These are phyloP conservation scores for Siderastrea radians DNA, from an alignment of 92 coral and sea anemone genomes.

Conservation along the genomic window DNA sequence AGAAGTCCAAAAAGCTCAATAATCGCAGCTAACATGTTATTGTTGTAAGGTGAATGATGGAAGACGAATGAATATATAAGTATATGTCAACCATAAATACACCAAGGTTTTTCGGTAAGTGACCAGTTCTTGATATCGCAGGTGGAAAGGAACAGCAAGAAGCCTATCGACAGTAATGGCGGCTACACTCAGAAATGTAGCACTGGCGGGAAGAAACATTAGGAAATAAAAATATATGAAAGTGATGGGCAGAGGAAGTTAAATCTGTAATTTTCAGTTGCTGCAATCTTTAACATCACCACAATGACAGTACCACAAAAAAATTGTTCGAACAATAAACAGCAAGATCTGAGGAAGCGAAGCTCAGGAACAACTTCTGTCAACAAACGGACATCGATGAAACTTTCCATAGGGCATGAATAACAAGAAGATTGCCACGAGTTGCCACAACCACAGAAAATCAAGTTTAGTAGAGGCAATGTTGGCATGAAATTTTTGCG, in stretches of 20 bases:
- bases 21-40: neutral
- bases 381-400: slow-evolving; percentile 32
- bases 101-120: slow-evolving; percentile 16
- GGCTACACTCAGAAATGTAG: neutral
- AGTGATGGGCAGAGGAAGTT: neutral
- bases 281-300: neutral
- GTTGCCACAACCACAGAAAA: neutral
- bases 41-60: neutral
- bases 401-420: slow-evolving; percentile 13
- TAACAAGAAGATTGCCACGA: slow-evolving; percentile 15
- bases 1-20: neutral
- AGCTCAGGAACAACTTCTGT: slow-evolving; percentile 24
- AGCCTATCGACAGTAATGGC: slow-evolving; percentile 17
- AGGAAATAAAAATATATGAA: neutral
- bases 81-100: slow-evolving; percentile 13
- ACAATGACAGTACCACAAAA: neutral
- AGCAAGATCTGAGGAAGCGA: slow-evolving; percentile 38
- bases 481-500: neutral
- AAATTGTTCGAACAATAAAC: neutral
- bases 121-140: slow-evolving; percentile 47
- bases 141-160: slow-evolving; percentile 25
- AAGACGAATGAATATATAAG: too few species aligned
- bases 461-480: neutral
- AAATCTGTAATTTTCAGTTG: neutral
- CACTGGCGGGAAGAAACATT: neutral